Evolutionary conservation across 2,113 vertebrate species (phyloP), one percentile per base, ranked within the genome.

Genomic region (Oryzias celebensis): DNA sequence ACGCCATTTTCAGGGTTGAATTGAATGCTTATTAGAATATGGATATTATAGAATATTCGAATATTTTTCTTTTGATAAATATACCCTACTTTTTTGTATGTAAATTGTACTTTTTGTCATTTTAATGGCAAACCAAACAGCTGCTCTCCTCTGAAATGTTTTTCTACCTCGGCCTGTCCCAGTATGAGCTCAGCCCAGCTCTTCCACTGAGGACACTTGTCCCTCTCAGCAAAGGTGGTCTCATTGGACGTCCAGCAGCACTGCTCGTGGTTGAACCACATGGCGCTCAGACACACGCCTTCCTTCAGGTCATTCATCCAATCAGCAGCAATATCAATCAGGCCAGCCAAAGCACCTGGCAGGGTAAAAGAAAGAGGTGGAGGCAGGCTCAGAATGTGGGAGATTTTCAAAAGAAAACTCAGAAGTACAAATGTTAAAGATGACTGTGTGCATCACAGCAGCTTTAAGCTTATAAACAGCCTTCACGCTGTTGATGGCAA

Each of bases 301-400:
- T 98, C 97, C 89, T 99, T 99, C 43, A 99, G 90, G 87, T 99
- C 96, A 58, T 96, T 96, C 97, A 99, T 91, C 97, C 97, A 99
- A 74, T 99, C 97, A 36, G 97, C 95, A 64, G 96, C 96, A 64
- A 99, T 99, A 85, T 99, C 97, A 85, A 99, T 99, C 78, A 98
- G 89, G 68, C 97, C 97, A 22, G 97, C 97, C 87, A 99, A 75
- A n/a, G 96, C 96, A 73, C 97, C 97, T 99, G 73, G 71, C 57
- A 3, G 46, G 15, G 68, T 18, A 20, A 57, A 14, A 53, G 8
- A 45, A 31, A 18, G 22, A 44, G 15, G 36, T 48, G 17, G 60
- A 54, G 44, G 31, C 53, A 54, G 49, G 23, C 31, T 36, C 14
- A 28, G 24, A 15, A 14, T 12, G 3, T 13, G 20, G 16, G 22